Base-by-base conservation (phyloP, 1,140 invertebrate genomes). In the Wiebesia pumilae region DNA sequence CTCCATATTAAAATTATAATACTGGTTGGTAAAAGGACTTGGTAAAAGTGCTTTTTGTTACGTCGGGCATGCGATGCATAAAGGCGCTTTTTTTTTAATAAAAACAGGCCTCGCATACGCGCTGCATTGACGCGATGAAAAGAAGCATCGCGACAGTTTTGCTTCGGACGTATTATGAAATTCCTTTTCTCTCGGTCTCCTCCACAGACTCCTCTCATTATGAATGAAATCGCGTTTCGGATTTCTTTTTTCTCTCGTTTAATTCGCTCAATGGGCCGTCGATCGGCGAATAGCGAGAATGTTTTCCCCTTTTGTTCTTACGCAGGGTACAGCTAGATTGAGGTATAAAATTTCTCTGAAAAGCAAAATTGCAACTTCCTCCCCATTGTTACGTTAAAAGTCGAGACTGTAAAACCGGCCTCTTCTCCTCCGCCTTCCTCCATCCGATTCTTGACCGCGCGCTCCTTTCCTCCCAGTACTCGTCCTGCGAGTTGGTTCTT, bases 291-390 rank as follows among this genome's bases (percentile, higher is more conserved):
- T 75, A 85, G 78, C 24, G 51, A 21, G 27, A 33, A 19, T 51
- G 38, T 54, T 40, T 65, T 54, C 2, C 3, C 33, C 77, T 35
- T 3, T 77, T 27, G 38, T 35, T 58, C 78, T 81, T 47, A 38
- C 73, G 79, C 84, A 81, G 84, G 84, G 67, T 81, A 78, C 85
- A 83, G 85, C 80, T 83, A 86, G 85, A 86, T 86, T 77, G 78
- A 78, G 85, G 85, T 78, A 83, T 75, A 86, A 82, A 82, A 75
- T 86, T 80, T 43, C 65, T 82, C 71, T 73, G 81, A 73, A 84
- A 84, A 84, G 83, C 65, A 51, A 87, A 87, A 87, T 87, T 87
- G 86, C 86, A 84, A 84, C 86, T 87, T 87, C 86, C 86, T 87
- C 27, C 54, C 78, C 79, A 87, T 87, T 87, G 86, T 87, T 83